Evolutionary conservation across 2,113 vertebrate genomes (phyloP).

Genomic region (Vanacampus margaritifer): DNA sequence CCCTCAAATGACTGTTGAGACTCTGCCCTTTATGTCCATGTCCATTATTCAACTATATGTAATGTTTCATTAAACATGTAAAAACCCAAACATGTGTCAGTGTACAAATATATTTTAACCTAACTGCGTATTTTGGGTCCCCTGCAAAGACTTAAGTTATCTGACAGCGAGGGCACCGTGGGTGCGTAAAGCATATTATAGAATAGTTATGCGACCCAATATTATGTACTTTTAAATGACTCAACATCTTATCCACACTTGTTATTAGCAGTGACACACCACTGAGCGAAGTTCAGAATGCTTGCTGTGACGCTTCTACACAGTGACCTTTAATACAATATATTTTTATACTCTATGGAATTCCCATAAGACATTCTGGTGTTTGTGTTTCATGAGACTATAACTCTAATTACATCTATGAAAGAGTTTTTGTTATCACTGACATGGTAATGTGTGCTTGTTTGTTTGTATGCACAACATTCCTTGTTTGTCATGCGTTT

Average conservation of each 20-base stretch:
- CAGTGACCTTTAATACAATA: not conserved
- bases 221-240: not conserved
- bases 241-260: not conserved
- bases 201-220: not conserved
- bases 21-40: no score
- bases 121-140: not conserved
- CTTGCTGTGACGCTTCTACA: not conserved
- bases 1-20: no score
- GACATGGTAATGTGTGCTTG: not conserved
- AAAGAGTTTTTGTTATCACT: not conserved
- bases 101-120: no score
- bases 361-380: not conserved
- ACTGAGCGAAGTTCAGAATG: not conserved
- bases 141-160: constrained; percentile 19
- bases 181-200: not conserved
- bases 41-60: no score
- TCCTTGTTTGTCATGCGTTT: not conserved
- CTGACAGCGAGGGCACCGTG: not conserved
- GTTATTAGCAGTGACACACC: not conserved
- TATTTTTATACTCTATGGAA: not conserved
- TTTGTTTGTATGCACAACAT: not conserved
- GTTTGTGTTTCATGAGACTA: not conserved
- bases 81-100: no score
- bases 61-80: no score
- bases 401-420: not conserved